phyloP scores from a whole-genome alignment of 2,113 vertebrate species.

The Columba livia region DNA sequence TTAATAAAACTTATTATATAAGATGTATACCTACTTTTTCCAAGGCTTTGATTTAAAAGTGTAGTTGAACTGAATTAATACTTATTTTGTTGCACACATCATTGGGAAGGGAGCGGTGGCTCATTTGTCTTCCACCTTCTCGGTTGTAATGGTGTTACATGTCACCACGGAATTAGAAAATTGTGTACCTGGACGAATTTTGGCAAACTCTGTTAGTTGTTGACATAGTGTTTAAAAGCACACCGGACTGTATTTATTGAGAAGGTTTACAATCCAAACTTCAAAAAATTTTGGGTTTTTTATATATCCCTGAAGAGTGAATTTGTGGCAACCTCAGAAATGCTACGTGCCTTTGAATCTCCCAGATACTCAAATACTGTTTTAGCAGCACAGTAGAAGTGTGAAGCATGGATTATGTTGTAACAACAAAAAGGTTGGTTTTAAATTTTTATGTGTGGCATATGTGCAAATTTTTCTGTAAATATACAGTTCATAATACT shows the following conservation, averaged over 20 bases:
- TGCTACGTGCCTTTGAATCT: not conserved
- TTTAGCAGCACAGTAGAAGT: not conserved
- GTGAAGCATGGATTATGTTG: not conserved
- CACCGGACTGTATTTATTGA: not conserved
- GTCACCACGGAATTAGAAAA: not conserved
- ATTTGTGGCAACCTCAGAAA: not conserved
- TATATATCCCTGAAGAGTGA: not conserved
- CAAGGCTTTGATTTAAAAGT: not conserved
- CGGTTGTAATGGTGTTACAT: not conserved
- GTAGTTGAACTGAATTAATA: not conserved
- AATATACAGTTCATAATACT: not conserved
- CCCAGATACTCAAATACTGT: not conserved
- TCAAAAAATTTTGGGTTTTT: not conserved
- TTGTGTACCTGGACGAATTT: not conserved
- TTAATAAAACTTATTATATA: slow-evolving; percentile 70
- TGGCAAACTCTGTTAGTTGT: not conserved
- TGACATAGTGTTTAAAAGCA: not conserved
- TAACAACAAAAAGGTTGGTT: not conserved
- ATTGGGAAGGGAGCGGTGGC: not conserved
- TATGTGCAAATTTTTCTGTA: not conserved
- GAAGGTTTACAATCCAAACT: not conserved
- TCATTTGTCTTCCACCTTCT: not conserved
- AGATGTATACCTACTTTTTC: slow-evolving; percentile 12
- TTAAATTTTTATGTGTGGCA: not conserved
- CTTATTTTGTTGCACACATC: not conserved